These are phyloP conservation scores for Pogonus chalceus DNA, from an alignment of 1,140 invertebrate genomes.

Conservation along the genomic window DNA sequence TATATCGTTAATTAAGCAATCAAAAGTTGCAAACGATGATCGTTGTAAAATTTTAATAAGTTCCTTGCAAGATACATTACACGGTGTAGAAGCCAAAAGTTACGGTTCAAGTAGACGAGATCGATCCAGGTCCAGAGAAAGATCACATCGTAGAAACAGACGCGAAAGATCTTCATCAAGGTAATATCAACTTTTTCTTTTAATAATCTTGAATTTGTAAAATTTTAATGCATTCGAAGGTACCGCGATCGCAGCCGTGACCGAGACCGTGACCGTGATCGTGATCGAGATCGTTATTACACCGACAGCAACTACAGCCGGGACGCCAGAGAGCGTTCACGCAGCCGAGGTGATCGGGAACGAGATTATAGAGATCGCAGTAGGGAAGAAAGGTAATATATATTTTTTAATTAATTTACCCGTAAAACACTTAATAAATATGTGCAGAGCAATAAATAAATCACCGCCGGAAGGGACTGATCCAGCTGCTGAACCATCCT, in stretches of 20 bases:
- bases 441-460: conserved; percentile 42
- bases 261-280: conserved; percentile 34
- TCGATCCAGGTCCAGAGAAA: conserved; percentile 62
- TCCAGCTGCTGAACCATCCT: conserved; percentile 42
- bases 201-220: conserved; percentile 27
- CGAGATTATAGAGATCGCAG: conserved; percentile 41
- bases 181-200: not conserved
- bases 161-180: conserved; percentile 66
- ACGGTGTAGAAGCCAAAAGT: conserved; percentile 94
- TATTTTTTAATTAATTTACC: conserved; percentile 20
- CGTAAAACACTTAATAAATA: conserved; percentile 11
- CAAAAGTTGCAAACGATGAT: conserved; percentile 95
- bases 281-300: conserved; percentile 35
- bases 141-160: conserved; percentile 55
- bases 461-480: conserved; percentile 45
- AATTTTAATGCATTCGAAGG: conserved; percentile 27
- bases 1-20: conserved; percentile 97
- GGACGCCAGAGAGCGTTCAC: conserved; percentile 37
- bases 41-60: conserved; percentile 96
- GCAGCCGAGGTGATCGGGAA: conserved; percentile 35
- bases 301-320: conserved; percentile 33
- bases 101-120: conserved; percentile 61
- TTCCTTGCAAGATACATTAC: conserved; percentile 91
- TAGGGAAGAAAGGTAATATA: conserved; percentile 28
- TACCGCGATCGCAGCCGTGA: conserved; percentile 58